A percentile compares a stretch with the other conserved stretches of the same genome.
Evolutionary conservation across 2,113 vertebrate genomes (phyloP).

Genomic region (Chloropsis cyanopogon): DNA sequence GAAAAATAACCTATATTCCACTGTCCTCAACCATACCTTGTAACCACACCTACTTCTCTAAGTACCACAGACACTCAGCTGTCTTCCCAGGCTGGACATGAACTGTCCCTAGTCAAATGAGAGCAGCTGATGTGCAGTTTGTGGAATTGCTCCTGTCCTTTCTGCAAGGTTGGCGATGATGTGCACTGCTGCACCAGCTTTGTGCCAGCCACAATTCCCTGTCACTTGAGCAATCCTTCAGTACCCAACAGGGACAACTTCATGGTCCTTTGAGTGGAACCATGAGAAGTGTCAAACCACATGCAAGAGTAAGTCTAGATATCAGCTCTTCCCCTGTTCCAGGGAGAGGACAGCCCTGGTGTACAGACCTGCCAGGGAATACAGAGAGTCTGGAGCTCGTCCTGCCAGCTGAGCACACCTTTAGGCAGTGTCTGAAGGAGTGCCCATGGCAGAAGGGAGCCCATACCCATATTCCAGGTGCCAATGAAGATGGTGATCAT

Average conservation of each 20-base stretch:
- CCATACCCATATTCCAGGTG: constrained; percentile 98
- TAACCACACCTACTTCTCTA: neutral
- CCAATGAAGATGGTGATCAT: constrained; percentile 97
- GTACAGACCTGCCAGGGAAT: neutral
- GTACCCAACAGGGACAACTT: neutral
- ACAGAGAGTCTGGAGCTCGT: neutral
- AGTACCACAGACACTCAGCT: neutral
- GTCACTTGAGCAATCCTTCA: neutral
- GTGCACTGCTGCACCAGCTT: neutral
- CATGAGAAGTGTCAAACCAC: neutral
- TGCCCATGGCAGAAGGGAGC: neutral
- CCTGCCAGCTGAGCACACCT: neutral
- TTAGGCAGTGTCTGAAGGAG: neutral
- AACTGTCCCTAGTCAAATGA: neutral
- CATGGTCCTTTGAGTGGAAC: neutral
- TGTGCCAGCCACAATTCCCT: neutral
- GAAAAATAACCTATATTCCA: neutral
- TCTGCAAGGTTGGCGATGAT: neutral
- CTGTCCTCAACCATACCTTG: neutral
- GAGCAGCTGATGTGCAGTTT: neutral
- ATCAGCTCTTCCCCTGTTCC: neutral
- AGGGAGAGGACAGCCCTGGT: neutral
- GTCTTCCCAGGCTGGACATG: neutral
- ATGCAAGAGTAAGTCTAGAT: neutral
- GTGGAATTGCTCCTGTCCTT: neutral